Evolutionary conservation across 2,888 invertebrate species (phyloP), one percentile per base, ranked within the genome.

Genomic region (Stenoptilia bipunctidactyla): DNA sequence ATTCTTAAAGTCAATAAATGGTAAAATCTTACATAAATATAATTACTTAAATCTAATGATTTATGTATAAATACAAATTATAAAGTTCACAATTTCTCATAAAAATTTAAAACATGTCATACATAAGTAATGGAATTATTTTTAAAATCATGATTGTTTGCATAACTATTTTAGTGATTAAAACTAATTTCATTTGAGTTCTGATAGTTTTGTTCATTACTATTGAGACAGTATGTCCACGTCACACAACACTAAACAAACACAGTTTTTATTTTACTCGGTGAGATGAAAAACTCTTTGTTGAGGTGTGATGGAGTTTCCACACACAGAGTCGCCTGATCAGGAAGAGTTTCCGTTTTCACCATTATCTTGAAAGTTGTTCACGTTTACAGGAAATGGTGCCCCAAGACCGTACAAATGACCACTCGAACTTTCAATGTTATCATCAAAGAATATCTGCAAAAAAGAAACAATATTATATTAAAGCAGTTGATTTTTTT

Each of bases 401-500:
- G 94, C 94, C 42, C 96, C 96, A 52, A 98, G 87, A 36, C 97
- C 97, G 67, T 96, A 98, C 40, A 98, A 85, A 79, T 98, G 97
- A 38, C 98, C 98, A 64, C 97, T 97, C 33, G 93, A 93, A 82
- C 97, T 97, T 71, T 98, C 98, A 58, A 98, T 97, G 71, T 97
- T 97, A 68, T 97, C 97, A 77, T 98, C 96, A 70, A 97, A 97
- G 77, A 97, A 97, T 91, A 98, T 94, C 96, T 97, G 85, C 36
- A 87, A 57, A 42, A 15, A 37, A 14, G 20, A 20, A 40, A 40
- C n/a, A n/a, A 38, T 10, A 27, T 5, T 14, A 13, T 33, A 8
- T 27, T n/a, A 38, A 27, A 38, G 27, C n/a, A n/a, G n/a, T n/a
- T n/a, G n/a, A n/a, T n/a, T n/a, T n/a, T n/a, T n/a, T n/a, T n/a